Conservation (phyloP, 2,113 vertebrate genomes). For the Arenaria interpres region DNA sequence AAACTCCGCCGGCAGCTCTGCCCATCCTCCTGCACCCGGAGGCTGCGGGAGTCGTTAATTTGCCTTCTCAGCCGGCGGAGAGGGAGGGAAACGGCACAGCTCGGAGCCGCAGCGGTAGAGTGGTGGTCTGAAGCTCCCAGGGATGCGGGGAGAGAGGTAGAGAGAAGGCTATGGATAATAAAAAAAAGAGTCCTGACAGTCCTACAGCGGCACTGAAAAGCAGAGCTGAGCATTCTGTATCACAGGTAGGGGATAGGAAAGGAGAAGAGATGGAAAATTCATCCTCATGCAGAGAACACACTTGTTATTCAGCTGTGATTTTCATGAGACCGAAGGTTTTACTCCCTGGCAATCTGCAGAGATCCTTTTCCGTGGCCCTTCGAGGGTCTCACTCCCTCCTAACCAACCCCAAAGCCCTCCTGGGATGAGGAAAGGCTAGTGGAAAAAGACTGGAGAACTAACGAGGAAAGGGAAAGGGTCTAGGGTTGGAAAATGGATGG, state of each 20-base stretch:
- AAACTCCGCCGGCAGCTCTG: neutral
- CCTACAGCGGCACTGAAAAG: neutral
- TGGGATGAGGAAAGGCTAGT: neutral
- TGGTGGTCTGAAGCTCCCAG: neutral
- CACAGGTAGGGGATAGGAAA: neutral
- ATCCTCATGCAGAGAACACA: neutral
- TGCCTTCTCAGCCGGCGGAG: neutral
- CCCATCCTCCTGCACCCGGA: neutral
- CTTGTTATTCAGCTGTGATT: neutral
- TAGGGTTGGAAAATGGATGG: neutral
- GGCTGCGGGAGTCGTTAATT: neutral
- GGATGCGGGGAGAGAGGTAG: neutral
- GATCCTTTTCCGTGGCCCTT: neutral
- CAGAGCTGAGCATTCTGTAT: neutral
- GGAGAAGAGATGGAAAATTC: neutral
- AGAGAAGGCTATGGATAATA: neutral
- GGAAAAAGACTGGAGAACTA: neutral
- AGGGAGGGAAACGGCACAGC: neutral
- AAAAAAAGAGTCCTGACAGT: neutral
- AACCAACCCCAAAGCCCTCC: neutral
- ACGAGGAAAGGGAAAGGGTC: neutral
- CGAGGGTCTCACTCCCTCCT: neutral
- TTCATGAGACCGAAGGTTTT: neutral
- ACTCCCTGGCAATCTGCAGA: neutral
- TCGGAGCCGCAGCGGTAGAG: neutral